These are phyloP conservation scores for Galemys pyrenaicus DNA, from an alignment of 2,113 vertebrate species.

Conservation along the genomic window DNA sequence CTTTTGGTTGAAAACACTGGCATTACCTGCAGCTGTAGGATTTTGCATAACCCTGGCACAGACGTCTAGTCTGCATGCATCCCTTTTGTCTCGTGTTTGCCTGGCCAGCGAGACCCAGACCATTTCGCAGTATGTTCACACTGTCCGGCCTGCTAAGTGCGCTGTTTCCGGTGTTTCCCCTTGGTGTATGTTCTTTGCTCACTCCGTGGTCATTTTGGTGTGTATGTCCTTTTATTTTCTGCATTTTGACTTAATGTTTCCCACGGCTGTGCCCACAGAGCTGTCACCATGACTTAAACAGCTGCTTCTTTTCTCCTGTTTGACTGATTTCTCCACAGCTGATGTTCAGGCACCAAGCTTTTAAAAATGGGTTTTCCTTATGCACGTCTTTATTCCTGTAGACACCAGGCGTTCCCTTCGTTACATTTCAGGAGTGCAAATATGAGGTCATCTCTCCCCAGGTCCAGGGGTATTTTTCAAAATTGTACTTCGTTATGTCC, in stretches of 20 bases:
- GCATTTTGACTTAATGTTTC: not conserved
- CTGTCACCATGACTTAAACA: not conserved
- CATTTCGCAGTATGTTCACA: too few relatives aligned
- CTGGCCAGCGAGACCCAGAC: too few relatives aligned
- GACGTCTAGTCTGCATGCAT: too few relatives aligned
- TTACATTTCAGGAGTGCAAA: not conserved
- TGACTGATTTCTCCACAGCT: not conserved
- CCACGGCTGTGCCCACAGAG: too few relatives aligned
- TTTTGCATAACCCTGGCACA: too few relatives aligned
- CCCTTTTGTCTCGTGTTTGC: too few relatives aligned
- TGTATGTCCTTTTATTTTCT: not conserved
- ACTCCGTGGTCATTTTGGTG: not conserved
- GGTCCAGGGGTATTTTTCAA: not conserved
- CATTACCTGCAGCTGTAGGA: too few relatives aligned
- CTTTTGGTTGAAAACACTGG: too few relatives aligned
- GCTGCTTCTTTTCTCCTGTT: not conserved
- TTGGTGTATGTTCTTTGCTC: not conserved
- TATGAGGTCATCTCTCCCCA: not conserved
- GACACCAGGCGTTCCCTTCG: not conserved
- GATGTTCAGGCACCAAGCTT: not conserved
- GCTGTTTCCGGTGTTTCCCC: not conserved
- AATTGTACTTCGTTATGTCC: not conserved
- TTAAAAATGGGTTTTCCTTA: not conserved
- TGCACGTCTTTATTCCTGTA: not conserved
- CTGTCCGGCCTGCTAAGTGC: too few relatives aligned